Conservation (phyloP, 2,113 vertebrate species). For the Miniopterus natalensis region DNA sequence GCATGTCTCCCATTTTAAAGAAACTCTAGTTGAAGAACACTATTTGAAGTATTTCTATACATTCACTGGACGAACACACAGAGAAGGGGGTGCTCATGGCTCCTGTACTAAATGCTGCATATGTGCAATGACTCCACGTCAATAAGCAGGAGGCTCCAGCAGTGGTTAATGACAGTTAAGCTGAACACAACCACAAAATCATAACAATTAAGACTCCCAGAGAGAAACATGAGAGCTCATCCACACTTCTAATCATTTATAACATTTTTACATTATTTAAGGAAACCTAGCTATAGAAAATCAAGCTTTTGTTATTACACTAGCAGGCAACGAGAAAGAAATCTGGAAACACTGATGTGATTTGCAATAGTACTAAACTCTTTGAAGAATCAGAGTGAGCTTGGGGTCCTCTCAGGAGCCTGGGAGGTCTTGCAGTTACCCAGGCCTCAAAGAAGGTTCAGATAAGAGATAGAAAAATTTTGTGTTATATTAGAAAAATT, state of each 20-base stretch:
- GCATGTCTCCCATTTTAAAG: constrained; percentile 4
- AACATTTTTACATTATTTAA: constrained; percentile 79
- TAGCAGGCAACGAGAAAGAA: constrained; percentile 82
- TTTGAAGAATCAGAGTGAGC: constrained; percentile 59
- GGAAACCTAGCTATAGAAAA: constrained; percentile 71
- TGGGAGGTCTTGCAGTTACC: constrained; percentile 62
- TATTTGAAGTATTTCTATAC: constrained; percentile 55
- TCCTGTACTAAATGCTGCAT: not conserved
- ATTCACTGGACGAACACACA: constrained; percentile 49
- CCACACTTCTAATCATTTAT: constrained; percentile 57
- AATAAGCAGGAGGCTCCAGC: constrained; percentile 50
- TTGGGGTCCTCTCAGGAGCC: not conserved
- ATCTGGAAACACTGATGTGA: constrained; percentile 77
- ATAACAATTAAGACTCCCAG: constrained; percentile 80
- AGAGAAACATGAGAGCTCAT: constrained; percentile 74
- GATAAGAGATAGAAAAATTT: constrained; percentile 43
- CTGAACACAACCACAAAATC: constrained; percentile 72
- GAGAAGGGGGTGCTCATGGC: constrained; percentile 64
- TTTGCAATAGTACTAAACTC: constrained; percentile 49
- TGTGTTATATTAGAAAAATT: constrained; percentile 2
- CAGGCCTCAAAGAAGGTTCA: constrained; percentile 14
- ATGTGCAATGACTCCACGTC: not conserved
- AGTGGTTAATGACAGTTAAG: constrained; percentile 74
- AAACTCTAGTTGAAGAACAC: constrained; percentile 21
- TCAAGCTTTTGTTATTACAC: constrained; percentile 74